phyloP scores from a whole-genome alignment of 1,140 invertebrate species.

The Samia ricini region DNA sequence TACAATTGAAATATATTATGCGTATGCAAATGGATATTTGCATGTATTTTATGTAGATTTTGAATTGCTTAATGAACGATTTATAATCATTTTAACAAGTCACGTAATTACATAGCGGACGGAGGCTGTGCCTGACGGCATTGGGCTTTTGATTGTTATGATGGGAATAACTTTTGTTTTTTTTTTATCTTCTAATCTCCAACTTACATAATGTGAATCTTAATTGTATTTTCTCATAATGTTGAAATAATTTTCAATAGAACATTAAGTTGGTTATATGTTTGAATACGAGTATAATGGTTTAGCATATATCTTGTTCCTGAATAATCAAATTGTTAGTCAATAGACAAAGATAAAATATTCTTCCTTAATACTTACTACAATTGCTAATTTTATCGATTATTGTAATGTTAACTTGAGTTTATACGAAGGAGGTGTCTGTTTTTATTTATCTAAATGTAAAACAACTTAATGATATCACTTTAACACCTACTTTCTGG shows the following conservation, averaged over 20 bases:
- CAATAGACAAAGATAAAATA: too few species aligned
- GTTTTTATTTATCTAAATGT: too few species aligned
- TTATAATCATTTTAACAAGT: constrained; percentile 25
- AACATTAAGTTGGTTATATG: background rate
- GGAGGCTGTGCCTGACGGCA: constrained; percentile 13
- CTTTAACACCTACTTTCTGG: too few species aligned
- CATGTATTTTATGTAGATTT: background rate
- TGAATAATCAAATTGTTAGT: too few species aligned
- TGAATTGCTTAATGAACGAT: constrained; percentile 17
- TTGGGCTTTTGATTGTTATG: constrained; percentile 28
- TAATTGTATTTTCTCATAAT: background rate
- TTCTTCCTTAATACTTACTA: too few species aligned
- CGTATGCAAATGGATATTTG: background rate
- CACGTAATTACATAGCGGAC: constrained; percentile 21
- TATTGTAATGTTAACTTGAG: too few species aligned
- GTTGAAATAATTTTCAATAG: background rate
- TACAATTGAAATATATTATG: background rate
- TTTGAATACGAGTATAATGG: background rate
- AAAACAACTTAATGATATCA: too few species aligned
- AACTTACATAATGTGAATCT: constrained; percentile 3
- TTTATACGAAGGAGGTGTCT: too few species aligned
- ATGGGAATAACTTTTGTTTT: constrained; percentile 12
- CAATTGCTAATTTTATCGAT: too few species aligned
- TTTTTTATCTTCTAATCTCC: background rate
- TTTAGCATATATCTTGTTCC: background rate